Percentiles rank a stretch among this genome's conserved stretches.
Evolutionary conservation across 2,888 invertebrate genomes (phyloP).

Genomic region (Drosophila austrosaltans): DNA sequence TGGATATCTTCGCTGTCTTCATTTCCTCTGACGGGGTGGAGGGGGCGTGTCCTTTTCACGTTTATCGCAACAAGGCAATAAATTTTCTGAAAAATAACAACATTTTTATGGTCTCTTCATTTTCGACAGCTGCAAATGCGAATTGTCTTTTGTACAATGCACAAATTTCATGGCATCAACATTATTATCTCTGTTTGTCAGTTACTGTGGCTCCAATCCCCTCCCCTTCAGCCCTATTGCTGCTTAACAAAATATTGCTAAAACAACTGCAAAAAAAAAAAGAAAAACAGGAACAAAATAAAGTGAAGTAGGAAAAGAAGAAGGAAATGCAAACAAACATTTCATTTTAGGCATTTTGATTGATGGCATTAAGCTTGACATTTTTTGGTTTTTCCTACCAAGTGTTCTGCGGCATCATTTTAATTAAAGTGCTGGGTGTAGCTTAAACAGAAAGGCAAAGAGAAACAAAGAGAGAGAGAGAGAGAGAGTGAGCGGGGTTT

Average conservation of each 20-base stretch:
- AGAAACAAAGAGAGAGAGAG: background rate
- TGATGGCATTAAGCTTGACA: slow-evolving; percentile 75
- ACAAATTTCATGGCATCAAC: slow-evolving; percentile 49
- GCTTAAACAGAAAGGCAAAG: slow-evolving; percentile 13
- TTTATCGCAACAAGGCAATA: slow-evolving; percentile 78
- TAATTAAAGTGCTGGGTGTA: slow-evolving; percentile 63
- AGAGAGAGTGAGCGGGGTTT: background rate
- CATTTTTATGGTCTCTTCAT: slow-evolving; percentile 55
- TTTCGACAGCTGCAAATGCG: slow-evolving; percentile 57
- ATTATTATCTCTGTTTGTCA: slow-evolving; percentile 55
- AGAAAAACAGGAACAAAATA: background rate
- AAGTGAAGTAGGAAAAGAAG: background rate
- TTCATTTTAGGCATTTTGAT: slow-evolving; percentile 76
- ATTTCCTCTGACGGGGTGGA: background rate
- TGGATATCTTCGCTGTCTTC: slow-evolving; percentile 46
- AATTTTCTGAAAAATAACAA: slow-evolving; percentile 59
- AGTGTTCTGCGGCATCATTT: slow-evolving; percentile 48
- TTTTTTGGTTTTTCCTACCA: slow-evolving; percentile 37
- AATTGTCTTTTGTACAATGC: slow-evolving; percentile 54
- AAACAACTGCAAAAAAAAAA: slow-evolving; percentile 55
- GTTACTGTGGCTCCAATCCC: background rate
- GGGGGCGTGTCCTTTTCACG: slow-evolving; percentile 63
- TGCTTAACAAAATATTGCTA: slow-evolving; percentile 37
- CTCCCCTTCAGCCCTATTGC: background rate
- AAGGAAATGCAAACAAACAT: slow-evolving; percentile 58